Evolutionary conservation across 2,797 vertebrate species (phyloP).

Genomic region (Oryzias dopingdopingensis): DNA sequence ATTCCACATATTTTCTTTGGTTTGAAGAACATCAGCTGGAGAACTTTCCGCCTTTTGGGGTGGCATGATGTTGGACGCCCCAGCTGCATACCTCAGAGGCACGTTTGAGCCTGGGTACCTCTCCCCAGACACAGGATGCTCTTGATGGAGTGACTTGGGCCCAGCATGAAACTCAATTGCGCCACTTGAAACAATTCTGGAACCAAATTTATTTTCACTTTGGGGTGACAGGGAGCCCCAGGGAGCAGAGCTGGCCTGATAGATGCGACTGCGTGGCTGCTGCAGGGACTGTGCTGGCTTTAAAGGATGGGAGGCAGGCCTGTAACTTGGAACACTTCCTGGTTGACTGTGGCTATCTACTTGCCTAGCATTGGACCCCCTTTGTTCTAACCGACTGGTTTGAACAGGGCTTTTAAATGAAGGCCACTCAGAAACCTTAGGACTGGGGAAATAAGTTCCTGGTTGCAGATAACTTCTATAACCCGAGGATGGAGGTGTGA

Average conservation of each 20-base stretch:
- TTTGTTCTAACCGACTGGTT: neutral
- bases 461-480: neutral
- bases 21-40: too few species aligned
- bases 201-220: neutral
- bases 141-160: too few species aligned
- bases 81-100: too few species aligned
- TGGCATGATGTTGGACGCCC: too few species aligned
- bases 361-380: neutral
- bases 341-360: conserved; percentile 14
- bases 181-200: conserved; percentile 11
- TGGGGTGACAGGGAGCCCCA: neutral
- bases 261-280: neutral
- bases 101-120: too few species aligned
- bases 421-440: neutral
- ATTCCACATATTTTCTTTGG: too few species aligned
- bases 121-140: too few species aligned
- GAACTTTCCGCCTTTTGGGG: too few species aligned
- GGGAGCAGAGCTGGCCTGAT: neutral
- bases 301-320: neutral
- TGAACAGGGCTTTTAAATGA: neutral
- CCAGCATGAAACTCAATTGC: conserved; percentile 7
- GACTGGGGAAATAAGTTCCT: neutral
- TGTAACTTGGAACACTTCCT: conserved; percentile 21
- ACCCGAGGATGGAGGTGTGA: neutral
- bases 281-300: neutral